A percentile compares a stretch with the other conserved stretches of the same genome.
Evolutionary conservation across 2,888 invertebrate species (phyloP).

Genomic region (Pyrrhia umbra): DNA sequence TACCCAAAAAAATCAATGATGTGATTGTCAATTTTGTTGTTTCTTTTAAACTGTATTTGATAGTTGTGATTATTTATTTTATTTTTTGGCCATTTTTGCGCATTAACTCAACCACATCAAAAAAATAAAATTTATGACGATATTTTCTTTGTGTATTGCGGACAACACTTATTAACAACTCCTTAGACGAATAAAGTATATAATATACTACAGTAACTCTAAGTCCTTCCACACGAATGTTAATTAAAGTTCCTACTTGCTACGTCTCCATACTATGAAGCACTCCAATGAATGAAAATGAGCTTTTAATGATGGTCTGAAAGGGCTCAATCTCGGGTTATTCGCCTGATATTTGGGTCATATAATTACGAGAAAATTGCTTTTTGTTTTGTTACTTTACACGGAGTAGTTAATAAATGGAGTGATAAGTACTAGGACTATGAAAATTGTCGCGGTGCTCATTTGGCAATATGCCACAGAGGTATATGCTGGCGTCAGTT

Average conservation of each 20-base stretch:
- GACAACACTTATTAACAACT: neutral
- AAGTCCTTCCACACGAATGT: slow-evolving; percentile 2
- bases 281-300: slow-evolving; percentile 69
- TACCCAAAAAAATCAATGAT: too few relatives aligned
- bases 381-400: slow-evolving; percentile 50
- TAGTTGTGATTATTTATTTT: too few relatives aligned
- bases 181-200: neutral
- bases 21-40: too few relatives aligned
- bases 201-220: neutral
- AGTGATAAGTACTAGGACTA: slow-evolving; percentile 1
- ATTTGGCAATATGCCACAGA: slow-evolving; percentile 20
- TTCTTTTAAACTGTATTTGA: too few relatives aligned
- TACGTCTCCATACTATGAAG: slow-evolving; percentile 45
- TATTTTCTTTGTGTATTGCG: neutral
- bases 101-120: too few relatives aligned
- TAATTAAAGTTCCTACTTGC: slow-evolving; percentile 26
- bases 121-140: too few relatives aligned
- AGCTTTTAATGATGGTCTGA: slow-evolving; percentile 69
- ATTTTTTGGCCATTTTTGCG: too few relatives aligned
- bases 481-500: neutral
- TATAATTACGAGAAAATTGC: slow-evolving; percentile 65
- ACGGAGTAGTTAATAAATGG: slow-evolving; percentile 25
- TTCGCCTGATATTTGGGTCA: slow-evolving; percentile 64
- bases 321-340: slow-evolving; percentile 65
- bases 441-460: neutral